phyloP scores from a whole-genome alignment of 2,888 invertebrate genomes.

The Caenorhabditis imperialis region DNA sequence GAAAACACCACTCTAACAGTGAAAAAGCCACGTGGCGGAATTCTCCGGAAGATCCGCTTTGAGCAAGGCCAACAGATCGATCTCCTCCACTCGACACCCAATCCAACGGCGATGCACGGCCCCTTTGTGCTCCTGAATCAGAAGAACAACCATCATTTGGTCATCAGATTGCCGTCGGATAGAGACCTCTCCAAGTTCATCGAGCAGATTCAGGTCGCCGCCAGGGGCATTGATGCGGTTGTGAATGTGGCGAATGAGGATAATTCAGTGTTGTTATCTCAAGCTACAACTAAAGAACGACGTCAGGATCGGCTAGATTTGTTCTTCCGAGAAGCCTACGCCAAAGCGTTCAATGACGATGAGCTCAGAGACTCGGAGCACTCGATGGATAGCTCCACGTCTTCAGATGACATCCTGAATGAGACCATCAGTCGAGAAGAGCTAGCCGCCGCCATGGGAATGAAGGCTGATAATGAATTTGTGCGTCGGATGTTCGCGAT shows the following conservation, averaged over 20 bases:
- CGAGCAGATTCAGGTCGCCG: conserved; percentile 25
- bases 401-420: conserved; percentile 65
- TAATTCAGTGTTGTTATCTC: conserved; percentile 24
- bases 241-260: conserved; percentile 42
- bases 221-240: conserved; percentile 28
- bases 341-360: conserved; percentile 62
- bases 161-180: conserved; percentile 86
- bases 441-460: conserved; percentile 94
- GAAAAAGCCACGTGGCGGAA: conserved; percentile 85
- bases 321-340: conserved; percentile 85
- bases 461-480: conserved; percentile 94
- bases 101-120: conserved; percentile 78
- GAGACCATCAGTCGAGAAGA: conserved; percentile 82
- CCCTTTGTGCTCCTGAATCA: conserved; percentile 87
- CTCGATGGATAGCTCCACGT: conserved; percentile 23
- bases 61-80: conserved; percentile 82
- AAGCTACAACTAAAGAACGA: conserved; percentile 79
- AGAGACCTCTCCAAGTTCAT: conserved; percentile 52
- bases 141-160: conserved; percentile 91
- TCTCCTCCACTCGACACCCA: conserved; percentile 82
- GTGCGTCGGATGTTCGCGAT: conserved; percentile 98
- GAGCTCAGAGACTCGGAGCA: conserved; percentile 64
- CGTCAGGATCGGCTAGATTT: conserved; percentile 91
- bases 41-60: conserved; percentile 87
- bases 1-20: conserved; percentile 54